Evolutionary conservation across 1,140 invertebrate genomes (phyloP), one percentile per base, ranked within the genome.

Genomic region (Zaprionus nigranus): DNA sequence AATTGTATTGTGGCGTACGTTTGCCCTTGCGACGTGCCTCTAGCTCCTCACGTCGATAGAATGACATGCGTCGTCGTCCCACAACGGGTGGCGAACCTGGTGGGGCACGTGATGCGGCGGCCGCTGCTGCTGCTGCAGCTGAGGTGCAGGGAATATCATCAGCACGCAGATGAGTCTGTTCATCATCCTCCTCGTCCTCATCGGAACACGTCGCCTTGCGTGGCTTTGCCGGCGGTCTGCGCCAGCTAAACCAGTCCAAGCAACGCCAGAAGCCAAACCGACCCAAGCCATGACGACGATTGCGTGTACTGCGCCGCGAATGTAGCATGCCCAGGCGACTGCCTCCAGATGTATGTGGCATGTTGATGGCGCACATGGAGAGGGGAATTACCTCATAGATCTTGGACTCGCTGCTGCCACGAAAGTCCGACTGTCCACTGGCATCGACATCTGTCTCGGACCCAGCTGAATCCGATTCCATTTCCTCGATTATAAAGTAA

Each of bases 401-500:
- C 60, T 81, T 87, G 30, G 90, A 80, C 40, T 92, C 91, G 12
- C 86, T 91, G 75, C 91, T 92, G 26, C 60, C 74, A 4, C 81
- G 72, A 43, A 81, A 90, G 24, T 92, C 90, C 2, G 90, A 86
- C 53, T 75, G 71, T 1, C 59, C 72, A 28, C 67, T 64, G 53
- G 77, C 74, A 40, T 78, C 67, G 30, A 58, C 70, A 26, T 95
- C 94, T 20, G 95, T 95, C 34, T 94, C 94, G 58, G 93, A 94
- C n/a, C 94, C 94, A 0, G 51, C 77, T 1, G 94, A 94, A 53
- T 95, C 94, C 12, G 94, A 94, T 67, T 94, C 95, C 12, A 95
- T 87, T 78, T 96, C 96, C 11, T 93, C 92, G 1, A 94, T 94
- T 61, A 94, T 95, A 82, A 97, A 96, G 92, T 97, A 97, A 81